phyloP scores from a whole-genome alignment of 2,888 invertebrate genomes.

The Epistrophella euchroma region DNA sequence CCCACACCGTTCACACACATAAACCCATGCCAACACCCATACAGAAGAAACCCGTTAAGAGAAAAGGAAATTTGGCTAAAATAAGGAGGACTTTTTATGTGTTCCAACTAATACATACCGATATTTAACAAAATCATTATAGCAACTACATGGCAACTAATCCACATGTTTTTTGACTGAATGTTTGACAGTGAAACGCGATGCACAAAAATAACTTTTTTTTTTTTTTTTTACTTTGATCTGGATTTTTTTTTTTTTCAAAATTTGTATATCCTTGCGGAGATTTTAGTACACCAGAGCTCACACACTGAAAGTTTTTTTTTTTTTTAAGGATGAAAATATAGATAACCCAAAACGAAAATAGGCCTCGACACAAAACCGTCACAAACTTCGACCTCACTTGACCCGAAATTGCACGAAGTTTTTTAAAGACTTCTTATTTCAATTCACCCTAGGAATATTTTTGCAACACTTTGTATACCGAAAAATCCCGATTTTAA shows the following conservation, averaged over 20 bases:
- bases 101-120: constrained; percentile 80
- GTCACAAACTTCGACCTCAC: constrained; percentile 47
- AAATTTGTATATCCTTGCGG: constrained; percentile 20
- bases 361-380: constrained; percentile 26
- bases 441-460: background rate
- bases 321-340: background rate
- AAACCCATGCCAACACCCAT: background rate
- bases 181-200: constrained; percentile 62
- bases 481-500: constrained; percentile 36
- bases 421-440: constrained; percentile 1
- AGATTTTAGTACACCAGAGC: background rate
- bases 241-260: constrained; percentile 10
- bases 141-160: constrained; percentile 83
- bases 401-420: constrained; percentile 46
- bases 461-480: constrained; percentile 13
- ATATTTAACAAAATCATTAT: constrained; percentile 82
- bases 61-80: constrained; percentile 44
- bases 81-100: constrained; percentile 16
- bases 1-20: constrained; percentile 20
- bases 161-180: constrained; percentile 83
- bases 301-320: constrained; percentile 22
- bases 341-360: background rate
- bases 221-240: background rate
- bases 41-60: background rate
- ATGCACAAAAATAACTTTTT: constrained; percentile 54